Percentiles rank a stretch among this genome's conserved stretches.
Evolutionary conservation across 2,797 vertebrate genomes (phyloP).

Genomic region (Varecia variegata): DNA sequence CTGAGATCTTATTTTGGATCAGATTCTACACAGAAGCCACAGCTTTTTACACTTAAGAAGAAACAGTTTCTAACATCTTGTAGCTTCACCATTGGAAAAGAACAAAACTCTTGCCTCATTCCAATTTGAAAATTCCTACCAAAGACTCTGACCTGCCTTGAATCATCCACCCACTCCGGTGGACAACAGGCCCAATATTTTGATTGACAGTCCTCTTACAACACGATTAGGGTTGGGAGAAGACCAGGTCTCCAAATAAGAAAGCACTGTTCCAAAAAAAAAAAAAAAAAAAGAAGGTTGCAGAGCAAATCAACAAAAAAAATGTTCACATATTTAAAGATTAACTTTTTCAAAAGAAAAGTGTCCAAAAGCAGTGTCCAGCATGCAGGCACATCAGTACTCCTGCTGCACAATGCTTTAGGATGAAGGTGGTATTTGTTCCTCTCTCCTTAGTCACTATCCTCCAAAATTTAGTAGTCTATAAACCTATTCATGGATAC

Average conservation of each 20-base stretch:
- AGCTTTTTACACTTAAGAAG: background rate
- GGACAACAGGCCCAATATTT: background rate
- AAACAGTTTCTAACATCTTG: background rate
- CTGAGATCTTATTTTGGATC: background rate
- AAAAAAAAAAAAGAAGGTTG: background rate
- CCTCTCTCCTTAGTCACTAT: background rate
- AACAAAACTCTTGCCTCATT: background rate
- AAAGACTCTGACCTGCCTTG: background rate
- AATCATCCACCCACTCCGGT: background rate
- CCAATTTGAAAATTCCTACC: background rate
- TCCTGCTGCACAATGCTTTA: background rate
- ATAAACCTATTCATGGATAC: background rate
- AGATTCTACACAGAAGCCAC: background rate
- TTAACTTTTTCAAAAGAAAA: background rate
- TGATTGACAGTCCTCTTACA: background rate
- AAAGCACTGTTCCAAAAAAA: background rate
- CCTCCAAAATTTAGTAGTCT: background rate
- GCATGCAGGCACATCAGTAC: background rate
- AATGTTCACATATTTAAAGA: background rate
- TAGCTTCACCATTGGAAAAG: background rate
- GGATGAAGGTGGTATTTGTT: background rate
- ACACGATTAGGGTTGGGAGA: background rate
- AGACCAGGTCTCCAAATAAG: background rate
- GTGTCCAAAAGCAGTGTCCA: background rate
- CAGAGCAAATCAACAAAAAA: background rate